Evolutionary conservation across 1,140 invertebrate species (phyloP), one percentile per base, ranked within the genome.

Genomic region (Pachyrhynchus sulphureomaculatus): DNA sequence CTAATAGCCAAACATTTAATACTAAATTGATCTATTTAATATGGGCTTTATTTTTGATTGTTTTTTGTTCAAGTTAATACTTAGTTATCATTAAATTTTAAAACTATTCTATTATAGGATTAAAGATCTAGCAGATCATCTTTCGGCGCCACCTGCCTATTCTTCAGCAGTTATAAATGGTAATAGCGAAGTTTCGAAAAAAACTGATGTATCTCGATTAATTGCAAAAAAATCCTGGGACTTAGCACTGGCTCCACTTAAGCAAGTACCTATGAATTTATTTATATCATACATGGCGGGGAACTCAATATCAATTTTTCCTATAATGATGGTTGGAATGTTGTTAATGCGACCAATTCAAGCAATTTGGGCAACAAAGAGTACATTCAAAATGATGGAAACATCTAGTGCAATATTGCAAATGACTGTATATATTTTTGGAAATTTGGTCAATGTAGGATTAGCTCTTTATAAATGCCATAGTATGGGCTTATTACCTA

Each of bases 261-360:
- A 98, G 77, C 89, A 92, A 81, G 89, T 99, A 26, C 96, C 97
- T 3, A 99, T 99, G 97, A 99, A 99, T 79, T 79, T 99, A 15
- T 97, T 99, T 72, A 96, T 99, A 41, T 97, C 99, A 93, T 99
- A 98, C 77, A 99, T 99, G 97, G 93, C 96, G 54, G 97, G 96
- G 32, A 98, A 95, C 78, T 96, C 96, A 0, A 98, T 99, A 71
- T 98, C 95, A 0, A 98, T 99, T 66, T 99, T 99, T 73, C 97
- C 97, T 1, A 99, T 99, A n/a, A 99, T 99, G 97, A 99, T 99
- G 96, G 94, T 99, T 15, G 95, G 95, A 32, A 99, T 99, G 97
- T 85, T 99, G 75, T 91, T 98, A 63, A 89, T 98, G 59, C 82
- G 95, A 66, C 96, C 96, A 12, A 88, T 99, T 2, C 96, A 99